These are phyloP conservation scores for Drosophila monieri DNA, from an alignment of 2,888 invertebrate genomes.

Conservation along the genomic window DNA sequence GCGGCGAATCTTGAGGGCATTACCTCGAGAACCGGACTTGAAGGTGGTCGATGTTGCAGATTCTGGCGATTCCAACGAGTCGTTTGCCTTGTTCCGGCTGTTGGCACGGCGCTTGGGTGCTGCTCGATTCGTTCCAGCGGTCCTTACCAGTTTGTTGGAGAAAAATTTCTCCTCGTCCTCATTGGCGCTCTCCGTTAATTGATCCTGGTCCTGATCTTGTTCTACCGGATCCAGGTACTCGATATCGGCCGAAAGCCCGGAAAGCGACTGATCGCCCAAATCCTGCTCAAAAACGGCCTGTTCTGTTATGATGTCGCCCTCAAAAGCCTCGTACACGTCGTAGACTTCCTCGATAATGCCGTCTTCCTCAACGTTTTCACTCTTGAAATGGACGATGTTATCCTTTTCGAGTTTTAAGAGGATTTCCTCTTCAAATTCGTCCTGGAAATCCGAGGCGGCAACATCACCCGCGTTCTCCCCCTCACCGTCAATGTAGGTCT, in stretches of 20 bases:
- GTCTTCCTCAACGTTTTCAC: constrained; percentile 78
- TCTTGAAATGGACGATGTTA: constrained; percentile 53
- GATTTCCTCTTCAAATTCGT: constrained; percentile 40
- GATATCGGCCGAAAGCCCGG: constrained; percentile 68
- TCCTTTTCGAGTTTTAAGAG: constrained; percentile 50
- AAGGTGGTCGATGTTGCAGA: constrained; percentile 2
- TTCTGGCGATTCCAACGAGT: constrained; percentile 7
- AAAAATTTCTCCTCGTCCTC: constrained; percentile 74
- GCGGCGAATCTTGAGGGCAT: constrained; percentile 45
- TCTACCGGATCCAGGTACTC: constrained; percentile 77
- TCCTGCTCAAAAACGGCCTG: constrained; percentile 56
- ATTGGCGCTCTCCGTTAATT: constrained; percentile 69
- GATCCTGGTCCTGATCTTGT: constrained; percentile 55
- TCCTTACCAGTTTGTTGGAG: constrained; percentile 43
- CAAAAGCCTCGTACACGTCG: constrained; percentile 78
- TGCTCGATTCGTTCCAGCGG: constrained; percentile 17
- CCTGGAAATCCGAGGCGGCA: constrained; percentile 5
- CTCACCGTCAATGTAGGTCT: constrained; percentile 19
- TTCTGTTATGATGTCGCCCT: constrained; percentile 54
- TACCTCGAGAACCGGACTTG: constrained; percentile 3
- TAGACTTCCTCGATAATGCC: constrained; percentile 74
- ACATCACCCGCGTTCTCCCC: constrained; percentile 19
- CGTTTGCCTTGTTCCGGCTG: constrained; percentile 36
- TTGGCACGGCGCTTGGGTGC: constrained; percentile 42
- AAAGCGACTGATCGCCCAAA: constrained; percentile 56